Conservation (phyloP, 2,113 vertebrate genomes). For the Scartelaos histophorus region DNA sequence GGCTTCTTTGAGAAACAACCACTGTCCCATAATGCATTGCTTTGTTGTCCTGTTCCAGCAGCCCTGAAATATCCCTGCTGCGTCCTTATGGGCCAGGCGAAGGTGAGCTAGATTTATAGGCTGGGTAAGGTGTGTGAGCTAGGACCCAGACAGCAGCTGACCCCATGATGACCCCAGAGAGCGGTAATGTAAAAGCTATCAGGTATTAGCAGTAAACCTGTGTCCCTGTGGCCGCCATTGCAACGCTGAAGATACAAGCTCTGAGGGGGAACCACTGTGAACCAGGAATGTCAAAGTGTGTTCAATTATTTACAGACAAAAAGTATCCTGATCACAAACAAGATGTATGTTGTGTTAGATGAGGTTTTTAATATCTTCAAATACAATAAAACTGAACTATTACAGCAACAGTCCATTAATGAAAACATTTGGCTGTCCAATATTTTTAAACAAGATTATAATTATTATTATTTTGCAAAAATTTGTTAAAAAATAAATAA, state of each 20-base stretch:
- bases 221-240: constrained; percentile 21
- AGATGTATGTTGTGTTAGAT: constrained; percentile 25
- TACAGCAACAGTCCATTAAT: neutral
- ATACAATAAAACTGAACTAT: constrained; percentile 27
- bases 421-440: too few species aligned
- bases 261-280: constrained; percentile 28
- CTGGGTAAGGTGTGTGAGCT: constrained; percentile 46
- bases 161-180: constrained; percentile 43
- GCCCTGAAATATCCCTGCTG: constrained; percentile 23
- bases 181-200: constrained; percentile 33
- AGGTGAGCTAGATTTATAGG: constrained; percentile 66
- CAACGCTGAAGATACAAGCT: constrained; percentile 9
- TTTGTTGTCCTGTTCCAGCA: constrained; percentile 20
- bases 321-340: constrained; percentile 49
- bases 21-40: constrained; percentile 10
- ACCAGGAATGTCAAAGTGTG: constrained; percentile 26
- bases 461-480: too few species aligned
- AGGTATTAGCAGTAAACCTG: constrained; percentile 38
- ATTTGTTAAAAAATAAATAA: too few species aligned
- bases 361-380: constrained; percentile 37
- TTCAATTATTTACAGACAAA: constrained; percentile 65
- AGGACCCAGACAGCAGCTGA: constrained; percentile 55
- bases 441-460: too few species aligned
- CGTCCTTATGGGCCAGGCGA: constrained; percentile 45
- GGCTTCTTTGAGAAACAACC: constrained; percentile 67